A percentile compares a stretch with the other conserved stretches of the same genome.
These are phyloP conservation scores for Dicyrtoma fusca DNA, from an alignment of 2,888 invertebrate species.

Conservation along the genomic window DNA sequence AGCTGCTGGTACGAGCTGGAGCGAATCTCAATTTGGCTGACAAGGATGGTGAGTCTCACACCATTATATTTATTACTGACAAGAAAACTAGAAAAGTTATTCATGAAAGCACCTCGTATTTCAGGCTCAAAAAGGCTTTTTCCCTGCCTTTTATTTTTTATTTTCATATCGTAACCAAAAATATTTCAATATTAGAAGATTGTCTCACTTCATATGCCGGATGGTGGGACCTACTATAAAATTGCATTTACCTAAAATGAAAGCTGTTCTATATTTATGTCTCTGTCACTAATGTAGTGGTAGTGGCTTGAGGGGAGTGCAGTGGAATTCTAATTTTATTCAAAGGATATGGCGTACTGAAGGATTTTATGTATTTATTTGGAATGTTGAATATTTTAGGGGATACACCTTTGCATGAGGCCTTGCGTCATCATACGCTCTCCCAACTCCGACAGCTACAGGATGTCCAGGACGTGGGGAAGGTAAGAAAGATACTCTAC, in stretches of 20 bases:
- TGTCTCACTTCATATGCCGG: no score
- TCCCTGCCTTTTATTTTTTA: no score
- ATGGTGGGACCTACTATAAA: neutral
- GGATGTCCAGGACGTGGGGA: conserved; percentile 86
- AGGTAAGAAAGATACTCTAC: conserved; percentile 58
- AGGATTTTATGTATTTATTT: neutral
- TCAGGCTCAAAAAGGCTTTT: no score
- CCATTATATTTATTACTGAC: neutral
- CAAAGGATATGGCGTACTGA: neutral
- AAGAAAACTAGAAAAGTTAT: conserved; percentile 1
- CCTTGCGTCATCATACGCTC: conserved; percentile 91
- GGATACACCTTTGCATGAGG: conserved; percentile 71
- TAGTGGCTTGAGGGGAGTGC: neutral
- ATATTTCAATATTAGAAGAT: no score
- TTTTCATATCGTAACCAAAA: no score
- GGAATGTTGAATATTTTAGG: conserved; percentile 22
- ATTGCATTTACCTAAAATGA: neutral
- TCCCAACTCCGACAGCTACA: conserved; percentile 93
- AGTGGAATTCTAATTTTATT: neutral
- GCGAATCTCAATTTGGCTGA: conserved; percentile 94
- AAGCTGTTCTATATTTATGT: neutral
- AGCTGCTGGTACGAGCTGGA: conserved; percentile 87
- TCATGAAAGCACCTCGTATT: conserved; percentile 2
- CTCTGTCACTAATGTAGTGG: no score
- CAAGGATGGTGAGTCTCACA: conserved; percentile 81